Conservation (phyloP, 2,113 vertebrate genomes). For the Bubo blakistoni region DNA sequence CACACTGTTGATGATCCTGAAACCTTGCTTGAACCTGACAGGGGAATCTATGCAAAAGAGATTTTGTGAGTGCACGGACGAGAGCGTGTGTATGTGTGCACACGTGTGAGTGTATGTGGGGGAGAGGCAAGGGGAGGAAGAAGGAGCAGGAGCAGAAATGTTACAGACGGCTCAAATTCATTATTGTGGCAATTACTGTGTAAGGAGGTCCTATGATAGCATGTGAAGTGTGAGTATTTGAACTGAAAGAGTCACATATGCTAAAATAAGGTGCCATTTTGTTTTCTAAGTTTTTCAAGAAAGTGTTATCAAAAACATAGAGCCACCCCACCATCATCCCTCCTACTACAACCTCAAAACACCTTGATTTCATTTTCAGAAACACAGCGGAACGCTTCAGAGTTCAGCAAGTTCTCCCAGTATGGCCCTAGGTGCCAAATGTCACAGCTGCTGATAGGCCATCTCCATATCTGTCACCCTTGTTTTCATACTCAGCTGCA, state of each 20-base stretch:
- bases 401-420: not conserved
- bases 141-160: not conserved
- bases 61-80: rapidly evolving
- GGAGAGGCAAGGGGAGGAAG: not conserved
- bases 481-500: not conserved
- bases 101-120: not conserved
- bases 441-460: not conserved
- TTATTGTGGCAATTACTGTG: not conserved
- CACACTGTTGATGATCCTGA: not conserved
- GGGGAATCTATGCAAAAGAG: not conserved
- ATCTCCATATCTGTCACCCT: not conserved
- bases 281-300: not conserved
- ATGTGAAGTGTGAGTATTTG: not conserved
- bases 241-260: not conserved
- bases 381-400: not conserved
- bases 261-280: not conserved
- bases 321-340: not conserved
- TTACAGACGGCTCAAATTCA: not conserved
- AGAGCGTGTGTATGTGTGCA: not conserved
- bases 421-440: not conserved
- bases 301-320: not conserved
- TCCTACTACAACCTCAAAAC: not conserved
- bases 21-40: not conserved
- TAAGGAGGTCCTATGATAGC: not conserved
- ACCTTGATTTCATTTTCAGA: not conserved